phyloP scores from a whole-genome alignment of 2,797 vertebrate species.

The Dendrocincla fuliginosa region DNA sequence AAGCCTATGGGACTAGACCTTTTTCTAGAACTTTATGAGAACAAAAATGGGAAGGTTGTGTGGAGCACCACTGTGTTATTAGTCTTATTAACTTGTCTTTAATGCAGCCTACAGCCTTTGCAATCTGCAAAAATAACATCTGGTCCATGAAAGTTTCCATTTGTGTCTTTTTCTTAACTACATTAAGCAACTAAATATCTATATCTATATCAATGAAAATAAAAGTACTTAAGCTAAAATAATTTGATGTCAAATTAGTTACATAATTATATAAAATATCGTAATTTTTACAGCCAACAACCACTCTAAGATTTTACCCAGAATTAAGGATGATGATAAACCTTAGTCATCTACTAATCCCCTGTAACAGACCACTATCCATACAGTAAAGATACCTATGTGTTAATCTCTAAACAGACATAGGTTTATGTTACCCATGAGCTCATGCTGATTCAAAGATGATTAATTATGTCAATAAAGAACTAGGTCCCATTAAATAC shows the following conservation, averaged over 20 bases:
- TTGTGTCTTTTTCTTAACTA: slow-evolving; percentile 22
- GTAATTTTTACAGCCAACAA: not conserved
- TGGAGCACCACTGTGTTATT: slow-evolving; percentile 38
- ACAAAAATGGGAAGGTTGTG: not conserved
- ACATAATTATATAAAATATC: not conserved
- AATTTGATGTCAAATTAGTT: not conserved
- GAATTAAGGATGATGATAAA: not conserved
- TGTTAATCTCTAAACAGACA: not conserved
- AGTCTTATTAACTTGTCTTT: slow-evolving; percentile 28
- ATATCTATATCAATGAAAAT: not conserved
- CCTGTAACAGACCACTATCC: not conserved
- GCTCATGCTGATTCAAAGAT: not conserved
- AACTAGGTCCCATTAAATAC: not conserved
- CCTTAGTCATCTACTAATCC: not conserved
- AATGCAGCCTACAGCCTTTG: not conserved
- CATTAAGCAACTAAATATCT: not conserved
- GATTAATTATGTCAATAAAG: not conserved
- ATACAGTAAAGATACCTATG: not conserved
- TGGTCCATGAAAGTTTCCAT: slow-evolving; percentile 23
- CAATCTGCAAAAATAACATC: slow-evolving; percentile 32
- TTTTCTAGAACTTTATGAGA: slow-evolving; percentile 13
- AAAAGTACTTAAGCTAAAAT: not conserved
- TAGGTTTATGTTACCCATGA: not conserved
- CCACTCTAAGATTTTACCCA: not conserved
- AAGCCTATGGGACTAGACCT: not conserved